Evolutionary conservation across 2,888 invertebrate genomes (phyloP), one percentile per base, ranked within the genome.

Genomic region (Sesia bembeciformis): DNA sequence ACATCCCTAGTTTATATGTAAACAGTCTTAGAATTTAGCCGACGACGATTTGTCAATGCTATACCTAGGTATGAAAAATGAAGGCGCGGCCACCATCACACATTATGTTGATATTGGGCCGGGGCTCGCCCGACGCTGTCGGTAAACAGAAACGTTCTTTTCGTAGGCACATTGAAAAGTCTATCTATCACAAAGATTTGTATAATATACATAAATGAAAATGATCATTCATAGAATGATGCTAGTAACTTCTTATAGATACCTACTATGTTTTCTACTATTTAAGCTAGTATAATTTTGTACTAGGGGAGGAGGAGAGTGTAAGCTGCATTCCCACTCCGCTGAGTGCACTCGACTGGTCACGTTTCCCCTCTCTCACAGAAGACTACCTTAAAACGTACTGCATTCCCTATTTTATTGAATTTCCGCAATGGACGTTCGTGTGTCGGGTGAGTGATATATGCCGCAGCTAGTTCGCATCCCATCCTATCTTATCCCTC

Each of bases 31-130:
- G 46, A 46, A 46, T 46, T 46, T 46, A 46, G 46, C 46, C 46
- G 46, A 46, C 23, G 6, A 39, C 50, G 23, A 46, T 49, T 42
- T 50, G 50, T 38, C 52, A 53, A 41, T 51, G 55, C 43, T 53
- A 50, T 51, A n/a, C n/a, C n/a, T n/a, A 42, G 56, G 57, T 67
- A 67, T 67, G 68, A 65, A 66, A 64, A 65, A 61, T 56, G 61
- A 58, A 66, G 67, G 66, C 61, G 64, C 60, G 64, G 60, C 60
- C 55, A 61, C 58, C 55, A 54, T 58, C 62, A 58, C 57, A 58
- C 57, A 57, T 52, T 54, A 8, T 46, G 5, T 46, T 39, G 50
- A 4, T 60, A 54, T 40, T 53, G 54, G 49, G 52, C 55, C 46
- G 49, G 46, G 39, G 63, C 59, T 60, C 58, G 59, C 62, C 60